Evolutionary conservation across 2,888 invertebrate species (phyloP).

Genomic region (Drosophila pullipes): DNA sequence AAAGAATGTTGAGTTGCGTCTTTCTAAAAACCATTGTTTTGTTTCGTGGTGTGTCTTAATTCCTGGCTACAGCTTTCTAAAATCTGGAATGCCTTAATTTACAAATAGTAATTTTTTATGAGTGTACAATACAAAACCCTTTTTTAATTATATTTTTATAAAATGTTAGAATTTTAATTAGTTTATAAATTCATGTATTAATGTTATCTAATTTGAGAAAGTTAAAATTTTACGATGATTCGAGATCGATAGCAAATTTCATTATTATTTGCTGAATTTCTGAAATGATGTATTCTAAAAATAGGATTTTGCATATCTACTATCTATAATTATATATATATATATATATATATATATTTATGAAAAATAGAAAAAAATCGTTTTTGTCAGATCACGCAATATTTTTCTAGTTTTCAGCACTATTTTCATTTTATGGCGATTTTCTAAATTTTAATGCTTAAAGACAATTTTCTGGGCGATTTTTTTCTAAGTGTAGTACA

Average conservation of each 20-base stretch:
- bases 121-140: neutral
- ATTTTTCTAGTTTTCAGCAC: neutral
- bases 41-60: no score
- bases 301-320: neutral
- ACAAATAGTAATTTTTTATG: no score
- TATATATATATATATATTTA: no score
- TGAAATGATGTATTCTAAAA: neutral
- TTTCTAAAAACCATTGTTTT: neutral
- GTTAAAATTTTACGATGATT: neutral
- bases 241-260: neutral
- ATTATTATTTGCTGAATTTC: neutral
- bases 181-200: neutral
- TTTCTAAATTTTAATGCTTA: neutral
- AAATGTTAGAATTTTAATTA: neutral
- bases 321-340: neutral
- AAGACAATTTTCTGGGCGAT: neutral
- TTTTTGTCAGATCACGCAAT: neutral
- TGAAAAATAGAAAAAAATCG: neutral
- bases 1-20: neutral
- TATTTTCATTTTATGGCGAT: neutral
- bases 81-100: neutral
- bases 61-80: neutral
- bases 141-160: neutral
- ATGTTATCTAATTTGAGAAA: neutral
- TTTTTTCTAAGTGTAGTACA: neutral